Evolutionary conservation across 2,797 vertebrate species (phyloP).

Genomic region (Syndactyla subalaris): DNA sequence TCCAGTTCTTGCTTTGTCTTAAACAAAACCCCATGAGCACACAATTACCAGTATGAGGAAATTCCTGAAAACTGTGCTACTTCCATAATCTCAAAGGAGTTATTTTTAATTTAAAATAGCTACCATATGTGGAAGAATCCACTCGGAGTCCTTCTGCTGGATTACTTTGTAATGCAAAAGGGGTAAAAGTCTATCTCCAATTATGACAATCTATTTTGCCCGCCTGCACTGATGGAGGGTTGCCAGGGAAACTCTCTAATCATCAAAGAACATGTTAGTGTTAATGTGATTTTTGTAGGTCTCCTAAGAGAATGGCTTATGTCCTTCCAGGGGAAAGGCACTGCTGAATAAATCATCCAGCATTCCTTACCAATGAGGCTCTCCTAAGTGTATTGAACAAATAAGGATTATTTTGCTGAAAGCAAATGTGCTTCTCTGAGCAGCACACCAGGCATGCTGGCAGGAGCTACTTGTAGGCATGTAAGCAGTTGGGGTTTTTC

Average conservation of each 20-base stretch:
- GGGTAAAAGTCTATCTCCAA: background rate
- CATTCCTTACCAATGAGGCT: background rate
- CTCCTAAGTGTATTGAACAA: background rate
- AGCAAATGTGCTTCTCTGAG: background rate
- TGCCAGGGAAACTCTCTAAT: slow-evolving; percentile 54
- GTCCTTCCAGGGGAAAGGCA: slow-evolving; percentile 38
- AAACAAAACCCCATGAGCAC: background rate
- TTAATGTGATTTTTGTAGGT: slow-evolving; percentile 23
- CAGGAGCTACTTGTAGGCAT: background rate
- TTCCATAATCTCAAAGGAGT: background rate
- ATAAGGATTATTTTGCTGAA: background rate
- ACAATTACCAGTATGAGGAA: background rate
- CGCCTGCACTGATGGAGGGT: background rate
- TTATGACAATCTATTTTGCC: slow-evolving; percentile 7
- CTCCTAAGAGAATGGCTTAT: slow-evolving; percentile 23
- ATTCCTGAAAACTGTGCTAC: background rate
- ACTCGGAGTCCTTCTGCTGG: background rate
- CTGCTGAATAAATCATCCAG: slow-evolving; percentile 14
- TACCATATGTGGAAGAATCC: background rate
- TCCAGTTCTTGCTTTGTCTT: background rate
- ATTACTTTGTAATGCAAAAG: background rate
- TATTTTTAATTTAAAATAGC: background rate
- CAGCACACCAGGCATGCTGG: background rate
- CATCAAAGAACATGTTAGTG: slow-evolving; percentile 6
- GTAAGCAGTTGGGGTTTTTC: background rate